phyloP scores from a whole-genome alignment of 2,113 vertebrate genomes.

The Hippotragus niger region DNA sequence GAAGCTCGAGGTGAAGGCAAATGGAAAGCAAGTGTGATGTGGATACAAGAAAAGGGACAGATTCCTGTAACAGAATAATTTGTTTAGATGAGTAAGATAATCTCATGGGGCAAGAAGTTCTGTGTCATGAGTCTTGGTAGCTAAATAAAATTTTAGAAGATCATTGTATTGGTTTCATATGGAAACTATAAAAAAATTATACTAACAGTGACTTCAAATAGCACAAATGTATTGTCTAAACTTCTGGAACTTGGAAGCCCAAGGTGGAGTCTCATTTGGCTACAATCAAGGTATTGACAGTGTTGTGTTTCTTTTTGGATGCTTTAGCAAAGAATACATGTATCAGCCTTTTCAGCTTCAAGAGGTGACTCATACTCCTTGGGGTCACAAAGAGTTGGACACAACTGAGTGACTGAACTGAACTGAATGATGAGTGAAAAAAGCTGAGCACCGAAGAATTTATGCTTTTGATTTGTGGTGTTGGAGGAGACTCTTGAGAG shows the following conservation, averaged over 20 bases:
- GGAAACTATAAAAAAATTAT: background rate
- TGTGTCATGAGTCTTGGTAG: background rate
- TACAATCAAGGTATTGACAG: background rate
- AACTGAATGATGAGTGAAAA: too few relatives aligned
- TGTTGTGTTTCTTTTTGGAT: background rate
- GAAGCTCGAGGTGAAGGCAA: background rate
- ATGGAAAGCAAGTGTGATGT: background rate
- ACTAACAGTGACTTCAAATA: background rate
- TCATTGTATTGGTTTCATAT: background rate
- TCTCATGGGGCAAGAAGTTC: background rate
- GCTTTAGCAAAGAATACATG: background rate
- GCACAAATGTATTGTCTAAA: background rate
- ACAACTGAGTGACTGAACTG: too few relatives aligned
- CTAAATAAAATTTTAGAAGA: background rate
- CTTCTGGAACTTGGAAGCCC: background rate
- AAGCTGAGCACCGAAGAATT: too few relatives aligned
- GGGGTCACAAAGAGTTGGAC: too few relatives aligned
- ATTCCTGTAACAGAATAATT: background rate
- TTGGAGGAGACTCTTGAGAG: too few relatives aligned
- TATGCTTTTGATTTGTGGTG: too few relatives aligned
- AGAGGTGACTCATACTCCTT: background rate
- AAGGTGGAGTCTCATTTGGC: background rate
- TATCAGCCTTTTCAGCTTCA: background rate
- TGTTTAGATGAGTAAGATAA: background rate
- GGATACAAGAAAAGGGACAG: background rate